These are phyloP conservation scores for Alosa sapidissima DNA, from an alignment of 2,797 vertebrate species.

Conservation along the genomic window DNA sequence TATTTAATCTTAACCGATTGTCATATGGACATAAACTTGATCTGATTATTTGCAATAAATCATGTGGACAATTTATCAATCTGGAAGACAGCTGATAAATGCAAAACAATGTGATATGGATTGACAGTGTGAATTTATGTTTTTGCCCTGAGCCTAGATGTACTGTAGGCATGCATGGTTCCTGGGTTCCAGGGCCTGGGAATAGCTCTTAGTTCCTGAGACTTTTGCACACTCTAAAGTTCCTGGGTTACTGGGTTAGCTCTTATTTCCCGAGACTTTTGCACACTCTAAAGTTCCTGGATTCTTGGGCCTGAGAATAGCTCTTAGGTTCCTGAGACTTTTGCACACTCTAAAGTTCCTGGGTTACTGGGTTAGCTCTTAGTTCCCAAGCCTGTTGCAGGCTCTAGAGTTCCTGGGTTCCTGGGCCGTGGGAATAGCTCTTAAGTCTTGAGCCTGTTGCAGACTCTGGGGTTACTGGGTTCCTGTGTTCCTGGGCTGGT, in stretches of 20 bases:
- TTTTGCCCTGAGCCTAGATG: too few relatives aligned
- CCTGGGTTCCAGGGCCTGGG: too few relatives aligned
- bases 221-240: too few relatives aligned
- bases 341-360: background rate
- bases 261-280: background rate
- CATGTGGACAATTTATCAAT: too few relatives aligned
- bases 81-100: too few relatives aligned
- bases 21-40: too few relatives aligned
- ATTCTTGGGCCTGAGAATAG: background rate
- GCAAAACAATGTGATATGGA: too few relatives aligned
- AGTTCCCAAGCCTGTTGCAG: background rate
- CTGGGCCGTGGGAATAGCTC: constrained; percentile 18
- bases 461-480: background rate
- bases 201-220: too few relatives aligned
- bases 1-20: too few relatives aligned
- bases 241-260: background rate
- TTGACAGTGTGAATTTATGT: too few relatives aligned
- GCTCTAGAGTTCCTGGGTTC: background rate
- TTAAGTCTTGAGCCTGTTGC: background rate
- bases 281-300: background rate
- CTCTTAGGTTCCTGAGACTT: background rate
- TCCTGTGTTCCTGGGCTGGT: background rate
- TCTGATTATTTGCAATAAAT: too few relatives aligned
- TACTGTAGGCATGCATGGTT: too few relatives aligned
- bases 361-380: background rate